phyloP scores from a whole-genome alignment of 2,797 vertebrate species.

The Psittacula derbiana region DNA sequence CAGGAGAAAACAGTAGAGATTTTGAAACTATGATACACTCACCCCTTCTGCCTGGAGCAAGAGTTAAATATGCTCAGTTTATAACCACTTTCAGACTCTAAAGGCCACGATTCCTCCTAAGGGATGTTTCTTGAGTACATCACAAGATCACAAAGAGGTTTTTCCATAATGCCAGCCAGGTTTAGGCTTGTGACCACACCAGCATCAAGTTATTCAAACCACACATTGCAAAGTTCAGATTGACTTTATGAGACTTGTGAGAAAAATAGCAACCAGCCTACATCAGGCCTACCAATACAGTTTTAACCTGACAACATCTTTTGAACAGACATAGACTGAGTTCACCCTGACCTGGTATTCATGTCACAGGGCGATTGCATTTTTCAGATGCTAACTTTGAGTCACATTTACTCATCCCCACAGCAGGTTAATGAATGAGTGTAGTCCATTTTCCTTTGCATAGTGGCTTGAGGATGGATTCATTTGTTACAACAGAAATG shows the following conservation, averaged over 20 bases:
- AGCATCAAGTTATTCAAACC: not conserved
- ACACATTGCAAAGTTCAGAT: accelerated
- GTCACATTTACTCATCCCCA: not conserved
- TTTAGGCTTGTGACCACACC: accelerated
- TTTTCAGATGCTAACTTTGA: not conserved
- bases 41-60: not conserved
- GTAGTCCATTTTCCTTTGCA: not conserved
- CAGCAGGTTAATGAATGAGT: not conserved
- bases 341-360: not conserved
- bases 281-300: not conserved
- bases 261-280: not conserved
- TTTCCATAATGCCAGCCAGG: not conserved
- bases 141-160: not conserved
- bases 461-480: not conserved
- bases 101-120: not conserved
- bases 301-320: not conserved
- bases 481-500: not conserved
- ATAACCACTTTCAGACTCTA: not conserved
- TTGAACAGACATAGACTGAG: not conserved
- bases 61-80: not conserved
- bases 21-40: not conserved
- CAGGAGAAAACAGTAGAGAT: not conserved
- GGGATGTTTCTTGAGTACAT: not conserved
- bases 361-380: not conserved
- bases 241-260: not conserved